Evolutionary conservation across 2,888 invertebrate genomes (phyloP), one percentile per base, ranked within the genome.

Genomic region (Thysanoteuthis rhombus): DNA sequence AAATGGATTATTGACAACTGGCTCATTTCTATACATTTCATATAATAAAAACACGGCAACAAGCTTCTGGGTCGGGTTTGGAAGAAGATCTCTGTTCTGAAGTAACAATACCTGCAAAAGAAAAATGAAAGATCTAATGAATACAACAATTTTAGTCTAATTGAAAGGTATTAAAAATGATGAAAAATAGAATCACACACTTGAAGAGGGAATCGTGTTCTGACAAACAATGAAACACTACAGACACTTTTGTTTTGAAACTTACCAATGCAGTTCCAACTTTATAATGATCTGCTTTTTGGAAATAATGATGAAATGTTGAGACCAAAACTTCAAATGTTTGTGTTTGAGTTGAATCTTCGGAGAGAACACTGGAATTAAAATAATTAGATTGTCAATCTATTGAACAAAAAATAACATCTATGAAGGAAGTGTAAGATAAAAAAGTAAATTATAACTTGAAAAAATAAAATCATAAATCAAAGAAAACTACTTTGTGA

Each of bases 221-320:
- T 52, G 22, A 52, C 2, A 1, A 52, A 52, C 47, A 52, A 25
- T 52, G 47, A 75, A n/a, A n/a, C 75, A 75, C 16, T 12, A 75
- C 10, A 12, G n/a, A 75, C 8, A 75, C n/a, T n/a, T 75, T 22
- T 22, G 19, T n/a, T n/a, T 32, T 75, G 16, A 75, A 75, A 94
- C 96, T 95, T 95, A 96, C 97, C 95, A 97, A 94, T 52, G 97
- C 96, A 93, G 95, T 96, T 93, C 97, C 97, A 94, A 96, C 97
- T 97, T 98, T 98, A 96, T 98, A 98, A 96, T 98, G 98, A 96
- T 98, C 98, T 93, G 98, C 98, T 96, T 98, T 98, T 40, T 98
- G 98, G 97, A 99, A 98, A 95, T 98, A 98, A 96, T 98, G 98
- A 96, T 98, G 98, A 90, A 98, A 97, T 96, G 98, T 98, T 95